Conservation (phyloP, 2,797 vertebrate species). For the Holocentrus rufus region DNA sequence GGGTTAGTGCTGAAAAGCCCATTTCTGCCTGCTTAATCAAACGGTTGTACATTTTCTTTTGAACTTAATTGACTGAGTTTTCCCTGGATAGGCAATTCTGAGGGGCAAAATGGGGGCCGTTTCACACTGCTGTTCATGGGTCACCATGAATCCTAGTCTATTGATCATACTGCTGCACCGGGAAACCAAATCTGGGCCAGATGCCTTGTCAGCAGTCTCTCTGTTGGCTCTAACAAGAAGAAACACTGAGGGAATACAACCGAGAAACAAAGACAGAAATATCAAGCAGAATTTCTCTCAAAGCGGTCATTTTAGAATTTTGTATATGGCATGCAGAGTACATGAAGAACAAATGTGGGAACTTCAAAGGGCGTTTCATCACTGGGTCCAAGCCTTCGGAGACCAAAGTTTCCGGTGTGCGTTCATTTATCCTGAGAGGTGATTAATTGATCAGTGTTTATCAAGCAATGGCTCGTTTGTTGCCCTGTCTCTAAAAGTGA, state of each 20-base stretch:
- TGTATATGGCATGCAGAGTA: constrained; percentile 1
- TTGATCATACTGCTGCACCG: constrained; percentile 74
- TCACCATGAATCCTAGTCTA: constrained; percentile 75
- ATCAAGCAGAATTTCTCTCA: constrained; percentile 34
- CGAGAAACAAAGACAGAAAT: constrained; percentile 38
- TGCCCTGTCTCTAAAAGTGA: constrained; percentile 9
- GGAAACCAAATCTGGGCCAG: constrained; percentile 69
- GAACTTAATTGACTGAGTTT: constrained; percentile 76
- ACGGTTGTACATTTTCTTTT: constrained; percentile 75
- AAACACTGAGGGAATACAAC: constrained; percentile 34
- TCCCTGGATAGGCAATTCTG: constrained; percentile 54
- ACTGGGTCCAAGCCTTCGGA: constrained; percentile 10
- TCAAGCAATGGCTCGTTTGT: constrained; percentile 18
- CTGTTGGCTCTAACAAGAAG: constrained; percentile 32
- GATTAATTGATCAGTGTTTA: constrained; percentile 43
- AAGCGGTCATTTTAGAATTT: constrained; percentile 13
- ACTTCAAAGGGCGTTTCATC: constrained; percentile 24
- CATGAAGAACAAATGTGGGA: constrained; percentile 4
- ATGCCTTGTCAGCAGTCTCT: constrained; percentile 77
- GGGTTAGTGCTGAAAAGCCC: constrained; percentile 64
- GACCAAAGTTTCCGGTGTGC: neutral
- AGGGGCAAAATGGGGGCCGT: constrained; percentile 60
- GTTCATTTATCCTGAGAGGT: constrained; percentile 22
- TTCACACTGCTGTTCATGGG: constrained; percentile 67
- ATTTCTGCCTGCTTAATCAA: constrained; percentile 71